Conservation (phyloP, 2,113 vertebrate species). For the Murina feae region DNA sequence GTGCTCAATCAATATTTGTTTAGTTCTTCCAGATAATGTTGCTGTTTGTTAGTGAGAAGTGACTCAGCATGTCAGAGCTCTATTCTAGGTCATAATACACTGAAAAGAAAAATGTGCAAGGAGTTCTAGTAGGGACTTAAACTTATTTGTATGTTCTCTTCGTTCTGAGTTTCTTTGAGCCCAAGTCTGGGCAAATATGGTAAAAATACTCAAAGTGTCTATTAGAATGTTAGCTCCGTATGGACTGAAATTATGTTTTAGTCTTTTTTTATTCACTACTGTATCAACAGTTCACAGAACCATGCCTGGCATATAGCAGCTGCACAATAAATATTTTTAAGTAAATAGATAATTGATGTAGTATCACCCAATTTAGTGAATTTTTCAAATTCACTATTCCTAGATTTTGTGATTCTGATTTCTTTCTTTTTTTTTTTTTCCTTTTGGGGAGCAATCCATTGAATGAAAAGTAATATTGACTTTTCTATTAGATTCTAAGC, state of each 20-base stretch:
- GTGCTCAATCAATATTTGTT: neutral
- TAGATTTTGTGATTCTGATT: neutral
- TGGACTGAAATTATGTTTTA: neutral
- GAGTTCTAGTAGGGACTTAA: neutral
- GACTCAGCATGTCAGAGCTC: neutral
- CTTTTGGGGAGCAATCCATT: neutral
- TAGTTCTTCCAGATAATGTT: neutral
- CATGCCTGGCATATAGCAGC: neutral
- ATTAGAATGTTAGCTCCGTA: neutral
- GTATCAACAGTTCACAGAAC: neutral
- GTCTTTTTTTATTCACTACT: neutral
- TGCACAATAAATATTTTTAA: neutral
- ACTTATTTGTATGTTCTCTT: neutral
- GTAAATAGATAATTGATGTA: neutral
- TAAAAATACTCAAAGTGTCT: neutral
- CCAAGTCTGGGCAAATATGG: neutral
- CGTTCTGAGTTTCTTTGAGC: neutral
- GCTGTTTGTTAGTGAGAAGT: neutral
- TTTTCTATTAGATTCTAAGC: neutral
- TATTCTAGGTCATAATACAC: neutral
- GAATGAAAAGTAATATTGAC: neutral
- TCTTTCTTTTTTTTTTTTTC: no score
- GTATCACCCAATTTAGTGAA: neutral
- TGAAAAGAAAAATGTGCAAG: neutral
- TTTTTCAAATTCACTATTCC: neutral